These are phyloP conservation scores for Drosophila sp. DNA, from an alignment of 1,140 invertebrate genomes.

Conservation along the genomic window DNA sequence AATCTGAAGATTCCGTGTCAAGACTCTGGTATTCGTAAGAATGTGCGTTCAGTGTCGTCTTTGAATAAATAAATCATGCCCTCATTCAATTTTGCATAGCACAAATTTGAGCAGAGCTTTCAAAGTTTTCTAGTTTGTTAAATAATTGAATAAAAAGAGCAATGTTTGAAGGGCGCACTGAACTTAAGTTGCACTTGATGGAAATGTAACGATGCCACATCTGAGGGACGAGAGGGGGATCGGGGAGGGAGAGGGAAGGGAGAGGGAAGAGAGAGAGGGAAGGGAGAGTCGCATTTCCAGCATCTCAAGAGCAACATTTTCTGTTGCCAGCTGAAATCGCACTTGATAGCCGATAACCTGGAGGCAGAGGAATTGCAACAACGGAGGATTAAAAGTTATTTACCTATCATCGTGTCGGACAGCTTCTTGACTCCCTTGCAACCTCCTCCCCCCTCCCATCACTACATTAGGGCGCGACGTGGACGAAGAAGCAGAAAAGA, in stretches of 20 bases:
- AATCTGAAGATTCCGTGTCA: background rate
- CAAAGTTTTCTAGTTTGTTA: slow-evolving; percentile 16
- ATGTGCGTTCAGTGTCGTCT: background rate
- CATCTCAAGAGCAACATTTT: slow-evolving; percentile 32
- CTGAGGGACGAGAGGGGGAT: background rate
- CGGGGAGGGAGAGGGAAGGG: background rate
- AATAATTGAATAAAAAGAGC: slow-evolving; percentile 20
- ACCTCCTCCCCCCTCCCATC: too few relatives aligned
- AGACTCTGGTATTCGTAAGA: background rate
- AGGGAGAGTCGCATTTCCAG: background rate
- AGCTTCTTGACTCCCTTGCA: slow-evolving; percentile 23
- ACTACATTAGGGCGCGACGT: slow-evolving; percentile 34
- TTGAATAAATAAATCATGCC: background rate
- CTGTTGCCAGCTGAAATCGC: slow-evolving; percentile 29
- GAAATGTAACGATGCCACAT: slow-evolving; percentile 1
- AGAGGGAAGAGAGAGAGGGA: background rate
- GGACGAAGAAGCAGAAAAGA: slow-evolving; percentile 16
- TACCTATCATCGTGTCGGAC: slow-evolving; percentile 45
- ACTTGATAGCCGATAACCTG: slow-evolving; percentile 11
- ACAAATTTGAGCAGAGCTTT: slow-evolving; percentile 6
- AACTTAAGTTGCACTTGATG: slow-evolving; percentile 1
- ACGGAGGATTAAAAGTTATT: slow-evolving; percentile 22
- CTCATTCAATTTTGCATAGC: slow-evolving; percentile 1
- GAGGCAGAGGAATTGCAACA: background rate
- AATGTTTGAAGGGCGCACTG: slow-evolving; percentile 18